phyloP scores from a whole-genome alignment of 2,888 invertebrate genomes.

The Meta bourneti region DNA sequence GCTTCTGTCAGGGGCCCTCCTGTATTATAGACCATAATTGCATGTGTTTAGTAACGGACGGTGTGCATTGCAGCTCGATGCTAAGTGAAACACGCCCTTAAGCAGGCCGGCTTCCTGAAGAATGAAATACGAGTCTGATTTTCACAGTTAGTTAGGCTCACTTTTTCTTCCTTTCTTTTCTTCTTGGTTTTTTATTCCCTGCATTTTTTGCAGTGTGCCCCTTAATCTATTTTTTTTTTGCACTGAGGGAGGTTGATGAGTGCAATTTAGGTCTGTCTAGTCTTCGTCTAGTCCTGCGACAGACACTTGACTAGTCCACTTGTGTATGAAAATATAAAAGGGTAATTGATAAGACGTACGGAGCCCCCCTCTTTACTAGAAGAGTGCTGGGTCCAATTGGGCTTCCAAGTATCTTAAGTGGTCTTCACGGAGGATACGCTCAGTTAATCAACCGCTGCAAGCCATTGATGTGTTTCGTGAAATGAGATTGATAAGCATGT shows the following conservation, averaged over 20 bases:
- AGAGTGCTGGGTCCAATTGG: background rate
- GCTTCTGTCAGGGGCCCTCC: background rate
- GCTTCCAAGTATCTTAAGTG: background rate
- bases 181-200: background rate
- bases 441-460: background rate
- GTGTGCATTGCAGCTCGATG: slow-evolving; percentile 11
- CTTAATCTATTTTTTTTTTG: background rate
- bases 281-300: too few species aligned
- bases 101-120: background rate
- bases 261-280: too few species aligned
- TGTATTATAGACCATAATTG: slow-evolving; percentile 34
- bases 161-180: background rate
- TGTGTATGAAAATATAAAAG: too few species aligned
- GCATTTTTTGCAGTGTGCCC: background rate
- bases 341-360: too few species aligned
- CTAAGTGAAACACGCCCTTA: slow-evolving; percentile 28
- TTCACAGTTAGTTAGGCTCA: slow-evolving; percentile 17
- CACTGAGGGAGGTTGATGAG: background rate
- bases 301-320: too few species aligned
- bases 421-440: background rate
- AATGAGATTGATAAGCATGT: background rate
- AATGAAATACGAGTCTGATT: slow-evolving; percentile 3
- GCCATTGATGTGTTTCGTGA: background rate
- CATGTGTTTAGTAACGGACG: slow-evolving; percentile 51
- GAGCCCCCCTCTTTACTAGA: too few species aligned